A percentile compares a stretch with the other conserved stretches of the same genome.
Evolutionary conservation across 2,888 invertebrate genomes (phyloP).

Genomic region (Drosophila monieri): DNA sequence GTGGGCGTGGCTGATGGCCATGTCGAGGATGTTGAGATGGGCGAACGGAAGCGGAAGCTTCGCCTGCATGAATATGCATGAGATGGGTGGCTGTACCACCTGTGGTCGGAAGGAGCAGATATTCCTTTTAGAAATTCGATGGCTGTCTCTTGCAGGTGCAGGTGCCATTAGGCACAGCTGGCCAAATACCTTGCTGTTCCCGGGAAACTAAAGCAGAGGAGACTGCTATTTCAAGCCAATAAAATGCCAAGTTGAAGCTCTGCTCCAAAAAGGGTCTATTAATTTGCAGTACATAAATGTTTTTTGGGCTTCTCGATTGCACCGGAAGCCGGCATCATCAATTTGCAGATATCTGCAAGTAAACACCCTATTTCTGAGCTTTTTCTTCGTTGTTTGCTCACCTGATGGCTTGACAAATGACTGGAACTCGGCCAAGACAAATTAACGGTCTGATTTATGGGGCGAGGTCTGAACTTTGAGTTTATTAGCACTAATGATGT

Average conservation of each 20-base stretch:
- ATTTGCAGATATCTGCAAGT: constrained; percentile 57
- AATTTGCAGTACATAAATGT: constrained; percentile 61
- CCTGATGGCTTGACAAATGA: constrained; percentile 28
- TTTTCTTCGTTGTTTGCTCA: constrained; percentile 2
- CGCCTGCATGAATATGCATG: constrained; percentile 41
- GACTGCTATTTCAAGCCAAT: constrained; percentile 26
- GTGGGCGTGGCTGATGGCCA: constrained; percentile 9
- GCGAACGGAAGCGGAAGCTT: constrained; percentile 54
- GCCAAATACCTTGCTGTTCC: constrained; percentile 29
- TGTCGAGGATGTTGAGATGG: not conserved
- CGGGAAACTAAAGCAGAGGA: constrained; percentile 2
- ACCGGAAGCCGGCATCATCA: constrained; percentile 53
- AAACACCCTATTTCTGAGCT: constrained; percentile 24
- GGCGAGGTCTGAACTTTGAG: not conserved
- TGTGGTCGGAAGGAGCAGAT: constrained; percentile 40
- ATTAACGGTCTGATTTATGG: constrained; percentile 53
- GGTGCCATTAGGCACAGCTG: constrained; percentile 58
- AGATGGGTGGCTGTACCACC: constrained; percentile 14
- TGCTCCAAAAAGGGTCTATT: constrained; percentile 42
- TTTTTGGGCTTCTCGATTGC: constrained; percentile 23
- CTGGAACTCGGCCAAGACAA: constrained; percentile 45
- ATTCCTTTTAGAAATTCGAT: constrained; percentile 55
- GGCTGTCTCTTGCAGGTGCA: constrained; percentile 36
- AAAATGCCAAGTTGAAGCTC: constrained; percentile 49
- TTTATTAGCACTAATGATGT: too few species aligned